phyloP scores from a whole-genome alignment of 2,888 invertebrate species.

The Trichogramma evanescens region DNA sequence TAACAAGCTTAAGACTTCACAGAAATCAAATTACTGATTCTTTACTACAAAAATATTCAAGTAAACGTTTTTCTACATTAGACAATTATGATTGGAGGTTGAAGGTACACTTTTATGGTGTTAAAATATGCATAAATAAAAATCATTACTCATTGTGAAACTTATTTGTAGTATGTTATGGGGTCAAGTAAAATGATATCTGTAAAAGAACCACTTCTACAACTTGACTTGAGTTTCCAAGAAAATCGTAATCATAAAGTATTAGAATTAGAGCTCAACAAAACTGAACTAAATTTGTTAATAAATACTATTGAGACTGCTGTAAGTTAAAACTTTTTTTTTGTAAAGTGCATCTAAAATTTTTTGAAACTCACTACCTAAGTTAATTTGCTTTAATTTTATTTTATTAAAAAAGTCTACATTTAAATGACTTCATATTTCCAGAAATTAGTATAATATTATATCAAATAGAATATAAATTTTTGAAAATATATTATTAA shows the following conservation, averaged over 20 bases:
- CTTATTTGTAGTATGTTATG: conserved; percentile 45
- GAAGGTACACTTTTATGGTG: conserved; percentile 34
- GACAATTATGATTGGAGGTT: conserved; percentile 52
- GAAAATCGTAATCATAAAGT: conserved; percentile 28
- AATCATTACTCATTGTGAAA: neutral
- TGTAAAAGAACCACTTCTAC: conserved; percentile 48
- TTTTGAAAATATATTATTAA: no score
- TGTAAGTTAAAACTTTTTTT: conserved; percentile 11
- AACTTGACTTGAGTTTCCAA: conserved; percentile 45
- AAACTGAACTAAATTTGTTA: conserved; percentile 36
- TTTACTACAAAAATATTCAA: conserved; percentile 33
- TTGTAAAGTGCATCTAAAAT: no score
- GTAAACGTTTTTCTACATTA: conserved; percentile 40
- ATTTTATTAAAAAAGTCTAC: no score
- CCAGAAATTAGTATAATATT: no score
- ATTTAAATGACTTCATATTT: no score
- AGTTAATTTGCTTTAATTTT: no score
- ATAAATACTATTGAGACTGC: conserved; percentile 34
- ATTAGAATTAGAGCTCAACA: conserved; percentile 36
- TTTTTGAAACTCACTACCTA: no score
- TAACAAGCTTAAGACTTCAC: conserved; percentile 34
- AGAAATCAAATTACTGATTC: conserved; percentile 33
- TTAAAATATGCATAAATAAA: neutral
- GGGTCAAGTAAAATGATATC: conserved; percentile 51
- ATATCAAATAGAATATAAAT: no score